These are phyloP conservation scores for Neolamprologus ventralis DNA, from an alignment of 2,113 vertebrate genomes.

Conservation along the genomic window DNA sequence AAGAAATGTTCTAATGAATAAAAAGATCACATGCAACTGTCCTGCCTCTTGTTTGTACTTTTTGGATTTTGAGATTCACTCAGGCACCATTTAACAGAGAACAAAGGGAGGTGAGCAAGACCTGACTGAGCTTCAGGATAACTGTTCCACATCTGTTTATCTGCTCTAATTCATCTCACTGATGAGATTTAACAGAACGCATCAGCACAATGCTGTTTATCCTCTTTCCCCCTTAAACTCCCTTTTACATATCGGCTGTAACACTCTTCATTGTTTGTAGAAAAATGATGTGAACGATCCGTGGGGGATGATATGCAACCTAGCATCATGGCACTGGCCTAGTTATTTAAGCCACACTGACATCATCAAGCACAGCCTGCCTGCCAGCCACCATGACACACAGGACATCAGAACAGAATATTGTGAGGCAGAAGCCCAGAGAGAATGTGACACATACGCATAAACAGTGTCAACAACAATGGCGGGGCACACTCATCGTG, in stretches of 20 bases:
- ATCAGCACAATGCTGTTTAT: background rate
- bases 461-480: slow-evolving; percentile 20
- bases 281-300: background rate
- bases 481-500: background rate
- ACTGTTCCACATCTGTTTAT: slow-evolving; percentile 20
- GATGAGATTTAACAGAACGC: slow-evolving; percentile 25
- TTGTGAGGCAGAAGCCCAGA: background rate
- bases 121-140: background rate
- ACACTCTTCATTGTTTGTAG: background rate
- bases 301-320: background rate
- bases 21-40: background rate
- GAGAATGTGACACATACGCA: slow-evolving; percentile 20
- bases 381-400: slow-evolving; percentile 42
- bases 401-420: slow-evolving; percentile 6
- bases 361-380: slow-evolving; percentile 25
- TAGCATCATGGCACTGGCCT: slow-evolving; percentile 3
- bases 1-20: background rate
- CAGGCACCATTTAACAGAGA: background rate
- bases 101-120: background rate
- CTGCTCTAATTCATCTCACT: slow-evolving; percentile 10
- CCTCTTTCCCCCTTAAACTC: background rate
- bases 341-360: slow-evolving; percentile 29
- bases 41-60: background rate
- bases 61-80: background rate
- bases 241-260: background rate